Conservation (phyloP, 2,113 vertebrate species). For the Rhynchomys soricoides region DNA sequence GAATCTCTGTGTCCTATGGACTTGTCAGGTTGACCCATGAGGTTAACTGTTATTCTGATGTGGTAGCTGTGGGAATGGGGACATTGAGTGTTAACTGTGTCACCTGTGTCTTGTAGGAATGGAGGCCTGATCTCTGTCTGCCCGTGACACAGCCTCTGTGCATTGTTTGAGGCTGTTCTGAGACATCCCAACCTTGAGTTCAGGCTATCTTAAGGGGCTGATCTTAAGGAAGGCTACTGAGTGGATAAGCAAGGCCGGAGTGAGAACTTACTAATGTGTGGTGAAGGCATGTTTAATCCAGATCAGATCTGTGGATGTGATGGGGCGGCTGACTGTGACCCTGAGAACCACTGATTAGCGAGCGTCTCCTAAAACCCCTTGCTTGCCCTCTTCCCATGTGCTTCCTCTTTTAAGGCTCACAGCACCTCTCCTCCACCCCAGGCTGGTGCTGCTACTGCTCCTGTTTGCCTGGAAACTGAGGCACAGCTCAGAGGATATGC, state of each 20-base stretch:
- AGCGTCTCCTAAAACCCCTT: no score
- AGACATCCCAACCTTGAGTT: not conserved
- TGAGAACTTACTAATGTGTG: fast-evolving
- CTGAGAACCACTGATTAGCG: fast-evolving
- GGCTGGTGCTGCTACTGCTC: fast-evolving
- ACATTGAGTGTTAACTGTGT: not conserved
- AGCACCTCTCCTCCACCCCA: not conserved
- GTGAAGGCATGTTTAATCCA: not conserved
- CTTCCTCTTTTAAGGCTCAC: fast-evolving
- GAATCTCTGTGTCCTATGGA: not conserved
- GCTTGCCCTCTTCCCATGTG: fast-evolving
- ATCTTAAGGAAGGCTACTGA: no score
- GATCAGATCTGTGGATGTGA: not conserved
- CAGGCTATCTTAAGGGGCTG: not conserved
- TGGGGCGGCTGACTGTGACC: not conserved
- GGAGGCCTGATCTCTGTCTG: not conserved
- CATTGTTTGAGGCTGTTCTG: fast-evolving
- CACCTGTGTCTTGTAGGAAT: no score
- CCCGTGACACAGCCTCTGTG: not conserved
- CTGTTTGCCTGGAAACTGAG: not conserved
- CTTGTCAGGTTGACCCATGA: not conserved
- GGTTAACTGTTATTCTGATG: fast-evolving
- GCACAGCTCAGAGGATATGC: not conserved
- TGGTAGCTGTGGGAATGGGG: fast-evolving
- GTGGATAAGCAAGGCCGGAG: not conserved